A percentile compares a stretch with the other conserved stretches of the same genome.
phyloP scores from a whole-genome alignment of 2,888 invertebrate genomes.

The Dysmachus trigonus region DNA sequence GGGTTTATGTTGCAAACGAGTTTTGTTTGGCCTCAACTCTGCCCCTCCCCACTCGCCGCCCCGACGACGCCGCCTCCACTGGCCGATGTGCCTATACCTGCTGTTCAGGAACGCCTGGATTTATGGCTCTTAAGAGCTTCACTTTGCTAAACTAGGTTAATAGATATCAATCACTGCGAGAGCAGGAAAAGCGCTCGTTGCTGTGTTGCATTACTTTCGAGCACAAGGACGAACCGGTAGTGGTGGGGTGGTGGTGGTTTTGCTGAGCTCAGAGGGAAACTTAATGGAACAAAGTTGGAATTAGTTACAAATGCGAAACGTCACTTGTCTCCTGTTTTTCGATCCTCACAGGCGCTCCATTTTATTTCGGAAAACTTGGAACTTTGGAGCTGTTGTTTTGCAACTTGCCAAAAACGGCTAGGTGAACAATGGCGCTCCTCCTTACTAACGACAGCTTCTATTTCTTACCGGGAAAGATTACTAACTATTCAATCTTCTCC shows the following conservation, averaged over 20 bases:
- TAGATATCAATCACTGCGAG: not conserved
- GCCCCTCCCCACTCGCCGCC: not conserved
- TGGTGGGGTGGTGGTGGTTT: not conserved
- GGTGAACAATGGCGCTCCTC: not conserved
- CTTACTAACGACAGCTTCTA: not conserved
- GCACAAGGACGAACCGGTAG: not conserved
- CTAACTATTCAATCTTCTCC: not conserved
- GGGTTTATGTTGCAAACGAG: not conserved
- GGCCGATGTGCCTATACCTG: not conserved
- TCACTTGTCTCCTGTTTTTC: not conserved
- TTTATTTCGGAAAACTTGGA: not conserved
- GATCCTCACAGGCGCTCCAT: not conserved
- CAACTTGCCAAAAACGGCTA: not conserved
- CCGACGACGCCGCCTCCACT: not conserved
- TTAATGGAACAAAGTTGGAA: not conserved
- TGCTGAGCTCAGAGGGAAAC: not conserved
- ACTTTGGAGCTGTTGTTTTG: not conserved
- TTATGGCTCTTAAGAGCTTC: not conserved
- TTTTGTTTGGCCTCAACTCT: not conserved
- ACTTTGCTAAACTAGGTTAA: not conserved
- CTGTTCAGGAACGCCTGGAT: not conserved
- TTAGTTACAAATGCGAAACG: not conserved
- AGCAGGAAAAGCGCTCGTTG: not conserved
- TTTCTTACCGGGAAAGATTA: not conserved
- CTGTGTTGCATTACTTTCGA: not conserved